Conservation (phyloP, 2,888 invertebrate genomes). For the Zeuzera pyrina region DNA sequence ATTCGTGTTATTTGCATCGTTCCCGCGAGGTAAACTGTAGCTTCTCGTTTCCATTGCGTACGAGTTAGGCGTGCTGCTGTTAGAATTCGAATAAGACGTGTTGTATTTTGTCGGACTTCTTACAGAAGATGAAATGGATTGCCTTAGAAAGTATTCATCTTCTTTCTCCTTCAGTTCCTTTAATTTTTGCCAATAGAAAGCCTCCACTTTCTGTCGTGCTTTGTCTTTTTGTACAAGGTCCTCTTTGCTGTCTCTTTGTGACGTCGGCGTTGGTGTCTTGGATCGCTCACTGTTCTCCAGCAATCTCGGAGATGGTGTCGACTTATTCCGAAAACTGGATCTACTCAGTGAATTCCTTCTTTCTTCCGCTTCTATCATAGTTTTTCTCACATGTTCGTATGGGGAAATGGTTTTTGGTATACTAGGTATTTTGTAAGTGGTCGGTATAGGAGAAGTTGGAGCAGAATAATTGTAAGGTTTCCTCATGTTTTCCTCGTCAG, state of each 20-base stretch:
- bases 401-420: constrained; percentile 61
- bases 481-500: constrained; percentile 15
- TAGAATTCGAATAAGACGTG: constrained; percentile 24
- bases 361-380: constrained; percentile 53
- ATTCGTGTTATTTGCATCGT: constrained; percentile 29
- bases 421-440: constrained; percentile 46
- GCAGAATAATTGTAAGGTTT: constrained; percentile 62
- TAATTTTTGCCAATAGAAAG: constrained; percentile 79
- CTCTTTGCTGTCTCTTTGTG: constrained; percentile 7
- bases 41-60: constrained; percentile 33
- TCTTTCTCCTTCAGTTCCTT: constrained; percentile 76
- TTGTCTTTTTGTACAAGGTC: constrained; percentile 51
- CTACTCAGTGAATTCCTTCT: constrained; percentile 46
- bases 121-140: constrained; percentile 30
- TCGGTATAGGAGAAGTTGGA: constrained; percentile 54
- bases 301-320: constrained; percentile 27
- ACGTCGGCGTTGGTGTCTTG: constrained; percentile 17
- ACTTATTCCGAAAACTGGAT: constrained; percentile 28
- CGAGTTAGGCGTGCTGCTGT: constrained; percentile 35
- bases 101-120: constrained; percentile 22
- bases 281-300: constrained; percentile 19
- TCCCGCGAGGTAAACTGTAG: constrained; percentile 43
- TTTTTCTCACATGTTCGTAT: constrained; percentile 51
- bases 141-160: constrained; percentile 63
- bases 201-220: constrained; percentile 74